Conservation (phyloP, 2,113 vertebrate species). For the Planiliza haematocheilus region DNA sequence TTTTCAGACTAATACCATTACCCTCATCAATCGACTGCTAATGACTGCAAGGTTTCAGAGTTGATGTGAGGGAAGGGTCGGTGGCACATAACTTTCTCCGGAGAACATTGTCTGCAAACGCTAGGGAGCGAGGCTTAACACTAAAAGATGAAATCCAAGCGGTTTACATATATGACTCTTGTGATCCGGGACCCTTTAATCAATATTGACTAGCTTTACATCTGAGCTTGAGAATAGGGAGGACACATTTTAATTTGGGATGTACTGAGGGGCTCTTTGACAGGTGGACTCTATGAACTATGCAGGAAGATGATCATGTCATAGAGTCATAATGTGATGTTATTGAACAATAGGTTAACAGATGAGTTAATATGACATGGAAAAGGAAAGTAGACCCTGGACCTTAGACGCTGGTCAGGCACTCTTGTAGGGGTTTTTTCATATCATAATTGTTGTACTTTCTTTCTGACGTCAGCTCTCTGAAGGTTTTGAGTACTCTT, state of each 20-base stretch:
- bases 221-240: slow-evolving; percentile 12
- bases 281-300: neutral
- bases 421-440: too few species aligned
- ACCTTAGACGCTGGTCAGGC: too few species aligned
- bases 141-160: slow-evolving; percentile 37
- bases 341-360: too few species aligned
- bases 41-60: slow-evolving; percentile 79
- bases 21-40: slow-evolving; percentile 83
- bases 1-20: slow-evolving; percentile 77
- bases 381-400: too few species aligned
- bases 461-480: too few species aligned
- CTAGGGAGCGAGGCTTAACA: slow-evolving; percentile 44
- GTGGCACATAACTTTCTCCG: slow-evolving; percentile 69
- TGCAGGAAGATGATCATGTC: neutral
- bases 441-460: too few species aligned
- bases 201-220: slow-evolving; percentile 17
- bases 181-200: slow-evolving; percentile 4
- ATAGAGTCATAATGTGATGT: neutral
- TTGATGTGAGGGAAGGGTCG: slow-evolving; percentile 73
- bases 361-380: too few species aligned
- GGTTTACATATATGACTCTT: slow-evolving; percentile 28
- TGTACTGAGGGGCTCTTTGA: neutral
- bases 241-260: neutral
- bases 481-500: too few species aligned
- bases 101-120: slow-evolving; percentile 52